Percentiles rank a stretch among this genome's conserved stretches.
phyloP scores from a whole-genome alignment of 2,888 invertebrate genomes.

The Corbicula japonica region DNA sequence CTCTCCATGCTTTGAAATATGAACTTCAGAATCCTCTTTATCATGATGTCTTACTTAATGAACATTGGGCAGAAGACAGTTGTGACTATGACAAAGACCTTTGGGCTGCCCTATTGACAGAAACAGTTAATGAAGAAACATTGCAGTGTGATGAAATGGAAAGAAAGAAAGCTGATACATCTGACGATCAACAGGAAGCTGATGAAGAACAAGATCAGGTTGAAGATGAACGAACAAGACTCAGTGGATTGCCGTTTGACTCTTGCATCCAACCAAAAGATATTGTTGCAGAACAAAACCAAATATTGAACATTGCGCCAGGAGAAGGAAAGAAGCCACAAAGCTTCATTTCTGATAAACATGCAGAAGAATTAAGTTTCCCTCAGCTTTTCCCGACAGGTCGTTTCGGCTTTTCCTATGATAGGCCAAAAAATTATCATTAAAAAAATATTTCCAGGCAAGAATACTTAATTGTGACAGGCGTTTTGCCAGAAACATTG shows the following conservation, averaged over 20 bases:
- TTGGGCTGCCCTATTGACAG: slow-evolving; percentile 24
- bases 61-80: slow-evolving; percentile 36
- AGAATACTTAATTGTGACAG: slow-evolving; percentile 46
- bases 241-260: slow-evolving; percentile 44
- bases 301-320: slow-evolving; percentile 41
- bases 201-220: slow-evolving; percentile 17
- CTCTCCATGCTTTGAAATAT: slow-evolving; percentile 46
- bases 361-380: slow-evolving; percentile 47
- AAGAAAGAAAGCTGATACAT: slow-evolving; percentile 1
- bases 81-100: slow-evolving; percentile 13
- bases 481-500: slow-evolving; percentile 60
- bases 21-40: slow-evolving; percentile 42
- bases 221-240: slow-evolving; percentile 34
- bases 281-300: slow-evolving; percentile 28
- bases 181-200: slow-evolving; percentile 6
- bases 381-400: slow-evolving; percentile 51
- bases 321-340: slow-evolving; percentile 48
- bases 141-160: neutral
- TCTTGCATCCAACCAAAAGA: slow-evolving; percentile 48
- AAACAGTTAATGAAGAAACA: slow-evolving; percentile 13
- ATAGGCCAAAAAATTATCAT: slow-evolving; percentile 24
- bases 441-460: slow-evolving; percentile 48
- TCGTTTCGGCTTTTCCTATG: slow-evolving; percentile 34
- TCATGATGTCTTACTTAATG: slow-evolving; percentile 46
- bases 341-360: slow-evolving; percentile 27